Conservation (phyloP, 1,140 invertebrate species). For the Eufriesea mexicana region DNA sequence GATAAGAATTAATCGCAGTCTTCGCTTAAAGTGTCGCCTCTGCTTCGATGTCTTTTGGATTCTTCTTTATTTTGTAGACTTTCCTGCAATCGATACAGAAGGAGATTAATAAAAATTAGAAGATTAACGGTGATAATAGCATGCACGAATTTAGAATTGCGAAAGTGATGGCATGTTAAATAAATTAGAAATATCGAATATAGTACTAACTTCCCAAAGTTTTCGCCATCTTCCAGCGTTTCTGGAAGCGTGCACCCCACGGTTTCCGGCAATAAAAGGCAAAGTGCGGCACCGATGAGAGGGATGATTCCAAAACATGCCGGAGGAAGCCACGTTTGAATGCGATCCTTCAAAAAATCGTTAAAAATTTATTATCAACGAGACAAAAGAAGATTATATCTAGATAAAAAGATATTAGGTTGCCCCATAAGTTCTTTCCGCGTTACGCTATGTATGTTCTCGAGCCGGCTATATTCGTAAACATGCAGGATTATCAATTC, state of each 20-base stretch:
- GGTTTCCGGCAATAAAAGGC: conserved; percentile 89
- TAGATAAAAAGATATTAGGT: not conserved
- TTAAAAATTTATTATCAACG: not conserved
- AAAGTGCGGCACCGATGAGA: conserved; percentile 85
- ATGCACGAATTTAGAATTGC: not conserved
- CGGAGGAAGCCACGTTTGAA: conserved; percentile 85
- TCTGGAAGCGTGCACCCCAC: conserved; percentile 88
- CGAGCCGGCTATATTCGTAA: too few species aligned
- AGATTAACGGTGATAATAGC: too few species aligned
- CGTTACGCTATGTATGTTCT: too few species aligned
- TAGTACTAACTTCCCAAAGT: conserved; percentile 84
- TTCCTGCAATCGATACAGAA: conserved; percentile 48
- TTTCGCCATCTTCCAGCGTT: conserved; percentile 90
- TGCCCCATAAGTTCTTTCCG: too few species aligned
- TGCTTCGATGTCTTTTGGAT: conserved; percentile 62
- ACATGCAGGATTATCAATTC: too few species aligned
- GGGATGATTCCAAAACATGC: conserved; percentile 87
- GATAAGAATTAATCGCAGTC: conserved; percentile 9
- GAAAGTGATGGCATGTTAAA: too few species aligned
- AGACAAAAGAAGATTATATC: not conserved
- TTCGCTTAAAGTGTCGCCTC: conserved; percentile 67
- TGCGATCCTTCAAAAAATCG: conserved; percentile 32
- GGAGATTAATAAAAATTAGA: not conserved
- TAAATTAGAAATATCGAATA: not conserved
- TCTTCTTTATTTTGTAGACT: conserved; percentile 45